These are phyloP conservation scores for Epirrhoe alternata DNA, from an alignment of 2,888 invertebrate species.

Conservation along the genomic window DNA sequence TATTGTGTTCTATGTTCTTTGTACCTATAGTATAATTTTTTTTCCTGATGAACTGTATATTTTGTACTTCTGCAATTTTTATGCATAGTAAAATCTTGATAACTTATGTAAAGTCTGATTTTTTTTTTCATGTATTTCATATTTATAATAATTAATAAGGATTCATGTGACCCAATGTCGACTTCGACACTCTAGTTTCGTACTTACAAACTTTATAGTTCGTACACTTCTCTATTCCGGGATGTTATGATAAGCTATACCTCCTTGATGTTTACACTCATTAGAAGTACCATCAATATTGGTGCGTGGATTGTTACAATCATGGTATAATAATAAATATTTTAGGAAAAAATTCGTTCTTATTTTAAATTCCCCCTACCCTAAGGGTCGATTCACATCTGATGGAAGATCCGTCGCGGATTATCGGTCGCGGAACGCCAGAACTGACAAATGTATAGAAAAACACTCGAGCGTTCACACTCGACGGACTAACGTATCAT, in stretches of 20 bases:
- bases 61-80: constrained; percentile 40
- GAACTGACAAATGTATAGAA: too few species aligned
- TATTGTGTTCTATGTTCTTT: not conserved
- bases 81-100: constrained; percentile 42
- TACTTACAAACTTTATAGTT: constrained; percentile 58
- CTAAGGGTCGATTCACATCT: too few species aligned
- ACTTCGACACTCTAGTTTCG: constrained; percentile 52
- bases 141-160: constrained; percentile 42
- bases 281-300: constrained; percentile 59
- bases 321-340: constrained; percentile 71
- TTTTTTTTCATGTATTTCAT: constrained; percentile 46
- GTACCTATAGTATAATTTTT: constrained; percentile 11
- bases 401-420: too few species aligned
- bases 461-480: too few species aligned
- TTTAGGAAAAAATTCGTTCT: constrained; percentile 60
- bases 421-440: too few species aligned
- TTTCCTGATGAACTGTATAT: constrained; percentile 45
- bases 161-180: constrained; percentile 43
- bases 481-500: too few species aligned
- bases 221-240: constrained; percentile 57
- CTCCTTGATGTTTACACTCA: constrained; percentile 54
- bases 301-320: constrained; percentile 73
- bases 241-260: constrained; percentile 50
- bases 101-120: constrained; percentile 45
- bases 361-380: constrained; percentile 7